These are phyloP conservation scores for Myocastor coypus DNA, from an alignment of 2,113 vertebrate species.

Conservation along the genomic window DNA sequence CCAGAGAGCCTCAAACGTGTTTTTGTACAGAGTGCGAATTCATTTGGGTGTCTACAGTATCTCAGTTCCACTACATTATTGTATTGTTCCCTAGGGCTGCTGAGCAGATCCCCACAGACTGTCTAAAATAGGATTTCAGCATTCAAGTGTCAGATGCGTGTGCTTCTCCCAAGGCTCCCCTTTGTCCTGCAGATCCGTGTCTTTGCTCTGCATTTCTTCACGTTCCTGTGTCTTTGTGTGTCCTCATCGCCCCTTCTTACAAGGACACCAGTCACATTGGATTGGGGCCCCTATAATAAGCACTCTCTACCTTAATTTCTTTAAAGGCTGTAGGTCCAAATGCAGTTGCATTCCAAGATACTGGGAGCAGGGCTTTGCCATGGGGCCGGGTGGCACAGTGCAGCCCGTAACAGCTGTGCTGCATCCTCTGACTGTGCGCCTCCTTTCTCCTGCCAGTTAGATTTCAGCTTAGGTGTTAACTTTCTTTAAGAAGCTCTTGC, in stretches of 20 bases:
- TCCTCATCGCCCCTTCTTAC: not conserved
- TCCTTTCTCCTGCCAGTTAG: not conserved
- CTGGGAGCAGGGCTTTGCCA: not conserved
- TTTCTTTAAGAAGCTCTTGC: not conserved
- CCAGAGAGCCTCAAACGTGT: not conserved
- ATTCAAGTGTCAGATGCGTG: not conserved
- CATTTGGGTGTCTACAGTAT: not conserved
- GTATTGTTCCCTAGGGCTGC: not conserved
- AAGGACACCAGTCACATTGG: not conserved
- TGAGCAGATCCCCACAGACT: not conserved
- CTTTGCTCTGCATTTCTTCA: not conserved
- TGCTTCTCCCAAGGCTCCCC: not conserved
- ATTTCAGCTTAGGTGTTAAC: not conserved
- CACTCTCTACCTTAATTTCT: not conserved
- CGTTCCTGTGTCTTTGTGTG: not conserved
- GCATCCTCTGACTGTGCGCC: not conserved
- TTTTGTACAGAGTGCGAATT: not conserved
- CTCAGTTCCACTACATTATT: not conserved
- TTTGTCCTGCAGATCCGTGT: not conserved
- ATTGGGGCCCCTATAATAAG: not conserved
- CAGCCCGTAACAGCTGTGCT: not conserved
- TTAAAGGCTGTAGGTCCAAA: constrained; percentile 7
- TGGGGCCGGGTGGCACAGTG: not conserved
- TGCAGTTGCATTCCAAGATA: not conserved
- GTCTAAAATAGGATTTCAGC: not conserved